A percentile compares a stretch with the other conserved stretches of the same genome.
Evolutionary conservation across 2,797 vertebrate genomes (phyloP).

Genomic region (Sebastes diaconus): DNA sequence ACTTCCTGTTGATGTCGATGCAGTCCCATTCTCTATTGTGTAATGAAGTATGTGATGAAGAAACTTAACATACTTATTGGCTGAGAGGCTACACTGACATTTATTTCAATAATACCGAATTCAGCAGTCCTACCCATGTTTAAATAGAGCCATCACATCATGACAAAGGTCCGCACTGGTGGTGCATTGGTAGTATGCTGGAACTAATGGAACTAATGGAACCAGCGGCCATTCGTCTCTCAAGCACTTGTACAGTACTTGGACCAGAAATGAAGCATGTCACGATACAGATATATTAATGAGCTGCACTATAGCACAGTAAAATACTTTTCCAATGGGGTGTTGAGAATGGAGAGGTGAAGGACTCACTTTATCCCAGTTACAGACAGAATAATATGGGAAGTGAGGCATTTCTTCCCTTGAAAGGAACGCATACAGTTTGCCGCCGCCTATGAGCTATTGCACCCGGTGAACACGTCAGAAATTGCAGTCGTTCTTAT

Average conservation of each 20-base stretch:
- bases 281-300: conserved; percentile 43
- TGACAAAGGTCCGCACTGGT: conserved; percentile 14
- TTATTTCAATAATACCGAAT: not conserved
- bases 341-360: conserved; percentile 56
- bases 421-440: not conserved
- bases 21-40: not conserved
- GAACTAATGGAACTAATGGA: conserved; percentile 56
- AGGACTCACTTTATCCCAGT: conserved; percentile 3
- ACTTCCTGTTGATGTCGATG: not conserved
- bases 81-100: not conserved
- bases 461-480: not conserved
- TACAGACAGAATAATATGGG: not conserved
- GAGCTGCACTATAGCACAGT: conserved; percentile 30
- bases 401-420: conserved; percentile 4
- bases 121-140: not conserved
- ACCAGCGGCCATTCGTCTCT: conserved; percentile 39
- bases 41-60: not conserved
- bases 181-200: conserved; percentile 23
- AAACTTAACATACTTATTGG: not conserved
- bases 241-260: conserved; percentile 27
- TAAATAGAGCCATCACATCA: conserved; percentile 22
- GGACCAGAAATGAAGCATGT: conserved; percentile 51
- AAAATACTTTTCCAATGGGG: conserved; percentile 39
- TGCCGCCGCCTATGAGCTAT: not conserved
- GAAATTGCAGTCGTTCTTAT: not conserved